These are phyloP conservation scores for Sebastes goodei DNA, from an alignment of 2,797 vertebrate species.

Conservation along the genomic window DNA sequence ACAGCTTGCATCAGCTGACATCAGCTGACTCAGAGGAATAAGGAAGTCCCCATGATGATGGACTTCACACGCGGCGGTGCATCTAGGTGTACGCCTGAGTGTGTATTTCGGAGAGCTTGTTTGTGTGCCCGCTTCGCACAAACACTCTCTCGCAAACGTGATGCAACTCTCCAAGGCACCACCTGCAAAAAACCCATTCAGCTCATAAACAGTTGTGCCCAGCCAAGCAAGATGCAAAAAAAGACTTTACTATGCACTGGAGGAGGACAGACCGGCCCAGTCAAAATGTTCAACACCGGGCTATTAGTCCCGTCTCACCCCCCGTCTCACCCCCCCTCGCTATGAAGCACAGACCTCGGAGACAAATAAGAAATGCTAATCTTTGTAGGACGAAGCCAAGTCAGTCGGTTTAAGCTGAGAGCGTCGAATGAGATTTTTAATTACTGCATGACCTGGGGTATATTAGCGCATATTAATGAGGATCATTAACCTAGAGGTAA, in stretches of 20 bases:
- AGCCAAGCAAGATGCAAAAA: constrained; percentile 60
- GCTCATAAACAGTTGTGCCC: constrained; percentile 73
- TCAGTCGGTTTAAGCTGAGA: constrained; percentile 80
- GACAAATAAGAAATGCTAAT: constrained; percentile 77
- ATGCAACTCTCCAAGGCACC: constrained; percentile 82
- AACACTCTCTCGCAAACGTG: constrained; percentile 84
- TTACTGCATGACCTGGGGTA: constrained; percentile 89
- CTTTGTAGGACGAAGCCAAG: constrained; percentile 72
- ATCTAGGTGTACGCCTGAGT: constrained; percentile 52
- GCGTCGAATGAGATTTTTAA: constrained; percentile 88
- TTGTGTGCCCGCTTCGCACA: constrained; percentile 70
- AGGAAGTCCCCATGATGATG: constrained; percentile 76
- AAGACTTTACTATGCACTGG: constrained; percentile 29
- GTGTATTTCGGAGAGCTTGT: constrained; percentile 66
- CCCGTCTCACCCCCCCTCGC: constrained; percentile 27
- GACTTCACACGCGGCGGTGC: constrained; percentile 66
- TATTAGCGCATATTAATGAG: constrained; percentile 89
- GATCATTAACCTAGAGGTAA: constrained; percentile 89
- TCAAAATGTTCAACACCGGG: constrained; percentile 36
- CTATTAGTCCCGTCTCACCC: constrained; percentile 56
- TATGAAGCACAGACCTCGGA: constrained; percentile 63
- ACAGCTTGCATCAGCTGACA: constrained; percentile 86
- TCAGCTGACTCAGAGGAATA: constrained; percentile 84
- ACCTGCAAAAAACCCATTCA: constrained; percentile 66
- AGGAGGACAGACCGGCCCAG: constrained; percentile 40